phyloP scores from a whole-genome alignment of 2,113 vertebrate genomes.

The Hoplias malabaricus region DNA sequence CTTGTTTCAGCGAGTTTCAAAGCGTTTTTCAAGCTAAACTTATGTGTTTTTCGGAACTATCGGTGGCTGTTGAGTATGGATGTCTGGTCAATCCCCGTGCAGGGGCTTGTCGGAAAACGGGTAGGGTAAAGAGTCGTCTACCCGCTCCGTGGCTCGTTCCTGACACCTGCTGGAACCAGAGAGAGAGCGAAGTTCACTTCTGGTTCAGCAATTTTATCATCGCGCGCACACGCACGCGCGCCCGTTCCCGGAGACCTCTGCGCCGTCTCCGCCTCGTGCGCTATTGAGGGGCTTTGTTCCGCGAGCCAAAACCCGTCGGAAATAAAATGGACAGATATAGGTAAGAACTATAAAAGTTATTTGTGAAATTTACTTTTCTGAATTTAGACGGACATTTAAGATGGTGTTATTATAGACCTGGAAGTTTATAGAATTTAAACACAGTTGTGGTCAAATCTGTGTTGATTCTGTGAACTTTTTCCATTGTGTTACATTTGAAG shows the following conservation, averaged over 20 bases:
- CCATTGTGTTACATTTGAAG: no score
- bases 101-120: neutral
- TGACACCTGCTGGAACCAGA: constrained; percentile 10
- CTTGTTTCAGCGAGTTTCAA: no score
- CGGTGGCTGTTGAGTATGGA: no score
- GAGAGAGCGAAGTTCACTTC: constrained; percentile 33
- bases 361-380: no score
- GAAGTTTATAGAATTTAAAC: no score
- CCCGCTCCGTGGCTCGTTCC: neutral
- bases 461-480: no score
- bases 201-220: neutral
- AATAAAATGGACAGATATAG: constrained; percentile 19
- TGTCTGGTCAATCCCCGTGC: neutral
- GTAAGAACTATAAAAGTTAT: neutral
- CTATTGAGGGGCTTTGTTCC: constrained; percentile 13
- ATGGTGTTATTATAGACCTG: no score
- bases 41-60: no score
- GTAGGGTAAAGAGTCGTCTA: neutral
- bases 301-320: neutral
- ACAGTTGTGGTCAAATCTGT: no score
- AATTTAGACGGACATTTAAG: accelerated
- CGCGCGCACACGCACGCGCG: neutral
- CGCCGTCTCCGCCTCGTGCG: constrained; percentile 32
- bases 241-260: constrained; percentile 36
- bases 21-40: no score